Conservation (phyloP, 2,797 vertebrate species). For the Lagocephalus sceleratus region DNA sequence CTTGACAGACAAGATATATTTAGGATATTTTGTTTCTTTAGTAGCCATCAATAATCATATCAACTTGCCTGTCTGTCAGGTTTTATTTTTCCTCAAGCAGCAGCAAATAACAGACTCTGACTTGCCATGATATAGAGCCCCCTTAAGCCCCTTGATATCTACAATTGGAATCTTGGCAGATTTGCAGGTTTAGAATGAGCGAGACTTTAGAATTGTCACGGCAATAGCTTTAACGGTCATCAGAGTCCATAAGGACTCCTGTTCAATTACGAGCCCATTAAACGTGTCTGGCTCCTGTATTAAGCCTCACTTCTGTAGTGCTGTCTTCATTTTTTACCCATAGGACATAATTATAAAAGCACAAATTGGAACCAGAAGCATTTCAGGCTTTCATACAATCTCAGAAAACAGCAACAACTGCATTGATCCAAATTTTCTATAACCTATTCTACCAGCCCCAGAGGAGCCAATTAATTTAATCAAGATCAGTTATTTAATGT, state of each 20-base stretch:
- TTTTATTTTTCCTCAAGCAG: conserved; percentile 53
- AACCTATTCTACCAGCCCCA: background rate
- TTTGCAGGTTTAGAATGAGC: conserved; percentile 23
- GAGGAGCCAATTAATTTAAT: background rate
- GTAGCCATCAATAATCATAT: conserved; percentile 28
- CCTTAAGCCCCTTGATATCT: conserved; percentile 43
- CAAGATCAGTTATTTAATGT: too few relatives aligned
- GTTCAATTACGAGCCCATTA: conserved; percentile 59
- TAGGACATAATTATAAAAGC: conserved; percentile 19
- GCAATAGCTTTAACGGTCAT: conserved; percentile 36
- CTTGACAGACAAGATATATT: conserved; percentile 24
- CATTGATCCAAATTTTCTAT: too few relatives aligned
- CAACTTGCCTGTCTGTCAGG: conserved; percentile 24
- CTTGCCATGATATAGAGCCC: conserved; percentile 32
- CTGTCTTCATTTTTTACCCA: conserved; percentile 28
- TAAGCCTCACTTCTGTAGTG: conserved; percentile 28
- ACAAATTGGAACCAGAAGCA: conserved; percentile 20
- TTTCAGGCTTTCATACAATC: background rate
- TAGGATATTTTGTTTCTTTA: conserved; percentile 21
- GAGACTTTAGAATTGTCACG: conserved; percentile 9
- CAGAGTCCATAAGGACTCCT: conserved; percentile 49
- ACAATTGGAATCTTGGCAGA: conserved; percentile 9
- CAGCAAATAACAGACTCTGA: conserved; percentile 31
- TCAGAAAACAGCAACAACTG: background rate
- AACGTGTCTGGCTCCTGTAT: conserved; percentile 22